Evolutionary conservation across 1,140 invertebrate species (phyloP), one percentile per base, ranked within the genome.

Genomic region (Dendrolimus kikuchii): DNA sequence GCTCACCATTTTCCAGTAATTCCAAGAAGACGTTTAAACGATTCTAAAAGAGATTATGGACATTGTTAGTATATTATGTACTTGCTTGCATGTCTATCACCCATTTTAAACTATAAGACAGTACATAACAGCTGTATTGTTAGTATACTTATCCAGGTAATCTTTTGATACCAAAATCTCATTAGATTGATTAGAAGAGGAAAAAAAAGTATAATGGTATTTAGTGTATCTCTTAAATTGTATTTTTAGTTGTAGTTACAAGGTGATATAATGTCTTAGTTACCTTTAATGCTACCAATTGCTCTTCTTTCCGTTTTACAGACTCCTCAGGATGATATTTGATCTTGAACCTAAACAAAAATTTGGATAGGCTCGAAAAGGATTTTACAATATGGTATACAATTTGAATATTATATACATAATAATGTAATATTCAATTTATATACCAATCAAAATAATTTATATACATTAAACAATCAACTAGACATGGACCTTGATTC

Each of bases 271-370:
- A 23, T 48, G 8, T 40, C 4, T 39, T 7, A 38, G n/a, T 7
- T 89, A 96, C 95, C 88, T 98, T 95, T 7, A 99, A 88, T 50
- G 95, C 93, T 51, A 87, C 81, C 7, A 93, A 87, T 66, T 97
- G 94, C 80, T 99, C 97, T 38, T 96, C 93, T 87, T 95, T 96
- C 43, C 95, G 89, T 85, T 95, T 98, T 5, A 95, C 90, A 50
- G 94, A 96, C 71, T 99, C 97, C 87, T 99, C 97, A 5, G 98
- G 98, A 88, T 99, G 98, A 81, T 99, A 99, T 88, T 99, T 99
- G 60, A 96, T 92, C 87, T 98, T 98, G 90, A 99, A 99, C 98
- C 98, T 99, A 74, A n/a, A 37, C 57, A 67, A 76, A 53, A 77
- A 74, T 60, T 45, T 51, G 47, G 6, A 46, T 54, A 55, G 7